Percentiles rank a stretch among this genome's conserved stretches.
These are phyloP conservation scores for Oxyruncus cristatus DNA, from an alignment of 2,113 vertebrate species.

Conservation along the genomic window DNA sequence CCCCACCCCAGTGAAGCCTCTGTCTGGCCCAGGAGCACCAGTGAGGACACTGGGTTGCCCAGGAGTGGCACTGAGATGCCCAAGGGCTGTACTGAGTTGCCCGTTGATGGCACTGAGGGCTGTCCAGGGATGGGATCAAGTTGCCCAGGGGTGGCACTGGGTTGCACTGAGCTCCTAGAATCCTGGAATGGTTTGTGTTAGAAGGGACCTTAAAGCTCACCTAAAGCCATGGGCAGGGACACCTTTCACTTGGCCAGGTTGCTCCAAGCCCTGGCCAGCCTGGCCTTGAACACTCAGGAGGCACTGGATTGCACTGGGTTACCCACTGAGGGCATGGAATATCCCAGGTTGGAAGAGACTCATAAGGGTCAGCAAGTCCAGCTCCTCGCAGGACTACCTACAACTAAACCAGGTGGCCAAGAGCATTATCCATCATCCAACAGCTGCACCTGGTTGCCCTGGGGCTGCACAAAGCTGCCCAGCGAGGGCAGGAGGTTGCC, in stretches of 20 bases:
- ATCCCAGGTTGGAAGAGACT: neutral
- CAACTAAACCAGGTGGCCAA: neutral
- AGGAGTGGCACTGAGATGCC: neutral
- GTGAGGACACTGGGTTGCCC: neutral
- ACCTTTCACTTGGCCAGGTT: neutral
- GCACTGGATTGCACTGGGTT: neutral
- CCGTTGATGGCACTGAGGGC: too few species aligned
- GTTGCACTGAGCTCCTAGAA: neutral
- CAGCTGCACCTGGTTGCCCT: neutral
- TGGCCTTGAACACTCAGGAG: neutral
- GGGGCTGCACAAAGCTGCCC: neutral
- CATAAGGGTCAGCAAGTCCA: neutral
- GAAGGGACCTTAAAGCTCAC: neutral
- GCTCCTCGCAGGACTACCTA: neutral
- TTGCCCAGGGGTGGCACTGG: neutral
- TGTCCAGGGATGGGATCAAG: neutral
- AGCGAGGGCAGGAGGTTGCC: neutral
- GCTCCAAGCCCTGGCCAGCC: neutral
- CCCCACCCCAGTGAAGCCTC: neutral
- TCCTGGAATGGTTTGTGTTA: neutral
- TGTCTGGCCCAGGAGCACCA: neutral
- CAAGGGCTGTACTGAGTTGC: neutral
- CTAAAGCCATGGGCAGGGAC: neutral
- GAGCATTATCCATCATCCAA: rapidly evolving
- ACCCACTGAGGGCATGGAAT: neutral